These are phyloP conservation scores for Paracanthobrama guichenoti DNA, from an alignment of 2,113 vertebrate genomes.

Conservation along the genomic window DNA sequence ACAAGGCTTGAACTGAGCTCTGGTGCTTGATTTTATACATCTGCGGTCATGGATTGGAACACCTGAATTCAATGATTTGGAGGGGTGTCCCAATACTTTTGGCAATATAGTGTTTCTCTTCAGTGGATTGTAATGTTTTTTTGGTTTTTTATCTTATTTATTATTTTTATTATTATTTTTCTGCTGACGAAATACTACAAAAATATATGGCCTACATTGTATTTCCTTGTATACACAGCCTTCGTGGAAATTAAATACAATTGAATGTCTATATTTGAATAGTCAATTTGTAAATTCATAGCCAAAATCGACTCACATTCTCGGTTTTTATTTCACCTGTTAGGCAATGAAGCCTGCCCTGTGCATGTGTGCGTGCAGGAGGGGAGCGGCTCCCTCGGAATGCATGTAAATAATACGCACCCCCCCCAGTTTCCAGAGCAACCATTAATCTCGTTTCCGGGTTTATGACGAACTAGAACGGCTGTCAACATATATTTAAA, in stretches of 20 bases:
- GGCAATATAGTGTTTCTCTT: no score
- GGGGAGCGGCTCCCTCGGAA: slow-evolving; percentile 61
- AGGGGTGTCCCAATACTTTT: no score
- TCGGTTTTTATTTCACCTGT: background rate
- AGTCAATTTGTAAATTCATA: background rate
- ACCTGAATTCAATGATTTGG: no score
- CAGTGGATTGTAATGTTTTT: no score
- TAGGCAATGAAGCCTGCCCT: slow-evolving; percentile 5
- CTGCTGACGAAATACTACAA: no score
- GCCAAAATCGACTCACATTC: background rate
- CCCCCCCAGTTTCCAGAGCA: slow-evolving; percentile 55
- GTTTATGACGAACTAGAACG: slow-evolving; percentile 46
- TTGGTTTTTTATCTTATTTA: no score
- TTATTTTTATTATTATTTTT: no score
- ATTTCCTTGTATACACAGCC: background rate
- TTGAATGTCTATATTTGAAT: background rate
- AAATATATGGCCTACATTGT: background rate
- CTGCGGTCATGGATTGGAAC: no score
- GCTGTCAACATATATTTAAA: slow-evolving; percentile 28
- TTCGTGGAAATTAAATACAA: background rate
- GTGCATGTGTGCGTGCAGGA: slow-evolving; percentile 59
- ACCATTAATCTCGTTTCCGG: slow-evolving; percentile 61
- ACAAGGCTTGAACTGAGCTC: no score
- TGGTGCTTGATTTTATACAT: no score
- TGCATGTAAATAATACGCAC: slow-evolving; percentile 63